Percentiles rank a stretch among this genome's conserved stretches.
These are phyloP conservation scores for Drosophila austrosaltans DNA, from an alignment of 2,888 invertebrate species.

Conservation along the genomic window DNA sequence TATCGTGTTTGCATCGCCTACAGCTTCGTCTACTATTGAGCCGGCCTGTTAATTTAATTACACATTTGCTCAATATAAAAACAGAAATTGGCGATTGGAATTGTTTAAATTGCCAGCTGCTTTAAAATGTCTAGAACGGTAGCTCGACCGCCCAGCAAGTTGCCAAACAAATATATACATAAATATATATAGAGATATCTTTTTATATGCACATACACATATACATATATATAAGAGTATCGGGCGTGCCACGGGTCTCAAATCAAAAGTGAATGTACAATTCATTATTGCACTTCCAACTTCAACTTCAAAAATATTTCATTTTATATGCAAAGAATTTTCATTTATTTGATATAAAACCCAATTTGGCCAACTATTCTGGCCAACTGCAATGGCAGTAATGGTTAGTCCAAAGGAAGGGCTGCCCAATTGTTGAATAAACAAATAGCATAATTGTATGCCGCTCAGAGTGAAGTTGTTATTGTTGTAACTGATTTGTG, in stretches of 20 bases:
- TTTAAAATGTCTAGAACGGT: constrained; percentile 58
- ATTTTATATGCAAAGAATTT: constrained; percentile 52
- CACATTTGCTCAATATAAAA: constrained; percentile 28
- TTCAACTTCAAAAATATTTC: constrained; percentile 51
- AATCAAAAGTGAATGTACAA: constrained; percentile 73
- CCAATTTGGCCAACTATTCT: constrained; percentile 58
- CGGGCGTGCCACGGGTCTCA: constrained; percentile 58
- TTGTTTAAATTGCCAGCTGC: constrained; percentile 55
- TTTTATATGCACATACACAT: constrained; percentile 33
- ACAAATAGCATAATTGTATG: constrained; percentile 67
- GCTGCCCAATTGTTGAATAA: constrained; percentile 56
- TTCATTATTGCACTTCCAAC: constrained; percentile 40
- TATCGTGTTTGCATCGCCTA: constrained; percentile 4
- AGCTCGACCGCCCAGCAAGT: constrained; percentile 43
- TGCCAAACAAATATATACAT: constrained; percentile 2
- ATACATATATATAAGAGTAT: constrained; percentile 30
- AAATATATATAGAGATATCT: constrained; percentile 25
- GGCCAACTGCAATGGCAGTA: constrained; percentile 48
- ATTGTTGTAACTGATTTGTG: constrained; percentile 24
- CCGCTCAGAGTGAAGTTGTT: constrained; percentile 39
- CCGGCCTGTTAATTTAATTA: constrained; percentile 57
- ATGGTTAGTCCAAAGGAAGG: constrained; percentile 39
- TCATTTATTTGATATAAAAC: constrained; percentile 56
- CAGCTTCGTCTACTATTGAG: constrained; percentile 29
- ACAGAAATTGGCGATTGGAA: constrained; percentile 51